These are phyloP conservation scores for Streptopelia turtur DNA, from an alignment of 2,797 vertebrate genomes.

Conservation along the genomic window DNA sequence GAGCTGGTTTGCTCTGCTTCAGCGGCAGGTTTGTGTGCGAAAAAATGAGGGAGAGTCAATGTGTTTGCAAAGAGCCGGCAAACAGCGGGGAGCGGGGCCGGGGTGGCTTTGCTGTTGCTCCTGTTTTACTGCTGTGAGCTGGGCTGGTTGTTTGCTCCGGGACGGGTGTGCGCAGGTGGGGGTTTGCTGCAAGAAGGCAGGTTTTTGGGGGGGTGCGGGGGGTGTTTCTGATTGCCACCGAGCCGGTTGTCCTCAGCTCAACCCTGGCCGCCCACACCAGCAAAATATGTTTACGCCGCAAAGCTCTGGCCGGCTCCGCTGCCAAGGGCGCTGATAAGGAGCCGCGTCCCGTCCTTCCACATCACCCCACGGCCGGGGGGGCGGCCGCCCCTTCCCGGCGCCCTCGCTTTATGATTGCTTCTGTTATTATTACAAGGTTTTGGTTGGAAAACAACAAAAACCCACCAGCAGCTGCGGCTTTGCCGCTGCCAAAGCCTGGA, in stretches of 20 bases:
- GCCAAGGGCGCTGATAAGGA: constrained; percentile 10
- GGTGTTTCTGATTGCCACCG: not conserved
- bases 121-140: not conserved
- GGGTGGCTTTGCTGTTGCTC: not conserved
- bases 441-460: too few relatives aligned
- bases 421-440: not conserved
- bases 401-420: not conserved
- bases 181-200: not conserved
- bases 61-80: not conserved
- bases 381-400: not conserved
- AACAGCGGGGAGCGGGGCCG: not conserved
- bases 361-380: not conserved
- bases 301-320: not conserved
- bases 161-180: not conserved
- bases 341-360: not conserved
- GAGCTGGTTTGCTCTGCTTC: constrained; percentile 15
- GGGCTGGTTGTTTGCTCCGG: not conserved
- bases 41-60: not conserved
- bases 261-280: not conserved
- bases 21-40: not conserved
- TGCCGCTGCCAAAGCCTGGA: constrained; percentile 45
- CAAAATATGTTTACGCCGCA: constrained; percentile 44
- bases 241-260: constrained; percentile 3
- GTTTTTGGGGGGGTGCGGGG: not conserved
- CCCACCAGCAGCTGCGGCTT: not conserved